Evolutionary conservation across 2,888 invertebrate species (phyloP), one percentile per base, ranked within the genome.

Genomic region (Ennomos erosarius): DNA sequence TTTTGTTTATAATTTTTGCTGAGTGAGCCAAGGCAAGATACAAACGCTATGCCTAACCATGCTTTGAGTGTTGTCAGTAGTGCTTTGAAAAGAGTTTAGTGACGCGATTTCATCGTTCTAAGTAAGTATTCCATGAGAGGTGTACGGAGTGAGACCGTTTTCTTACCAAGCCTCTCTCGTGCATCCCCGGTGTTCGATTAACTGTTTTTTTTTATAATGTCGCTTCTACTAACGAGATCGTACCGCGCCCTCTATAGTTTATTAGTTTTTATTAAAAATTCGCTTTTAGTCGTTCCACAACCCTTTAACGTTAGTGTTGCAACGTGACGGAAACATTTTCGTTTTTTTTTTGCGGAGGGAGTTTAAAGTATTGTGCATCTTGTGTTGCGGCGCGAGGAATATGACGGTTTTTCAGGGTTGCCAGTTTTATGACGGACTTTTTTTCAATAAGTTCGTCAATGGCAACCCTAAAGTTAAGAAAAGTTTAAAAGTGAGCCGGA

Each of bases 351-450:
- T 63, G 75, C 84, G 84, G 85, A 88, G 91, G 91, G 90, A 90
- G 85, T 80, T 79, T 73, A 57, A 82, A 90, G 91, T 92, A 91
- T 92, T 92, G 92, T 92, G 92, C 92, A 92, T 92, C 92, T 84
- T 84, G 76, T 84, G 82, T 84, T 83, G 74, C 82, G 82, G 73
- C 88, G 90, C 86, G 89, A 82, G 82, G 48, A 50, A 36, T 44
- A 46, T 63, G 73, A 26, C 26, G 26, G 26, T 26, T 47, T 50
- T 62, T 67, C 51, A 73, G 73, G 74, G 76, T 82, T 81, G 82
- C 81, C 81, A 75, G 55, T 73, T 68, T 33, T 42, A 53, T 37
- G 13, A 36, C 36, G 9, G 2, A 36, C n/a, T n/a, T 9, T 51
- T 52, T 53, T 12, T 50, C 2, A n/a, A 35, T 55, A 53, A 48